Evolutionary conservation across 1,140 invertebrate species (phyloP), one percentile per base, ranked within the genome.

Genomic region (Heliconius hermathena): DNA sequence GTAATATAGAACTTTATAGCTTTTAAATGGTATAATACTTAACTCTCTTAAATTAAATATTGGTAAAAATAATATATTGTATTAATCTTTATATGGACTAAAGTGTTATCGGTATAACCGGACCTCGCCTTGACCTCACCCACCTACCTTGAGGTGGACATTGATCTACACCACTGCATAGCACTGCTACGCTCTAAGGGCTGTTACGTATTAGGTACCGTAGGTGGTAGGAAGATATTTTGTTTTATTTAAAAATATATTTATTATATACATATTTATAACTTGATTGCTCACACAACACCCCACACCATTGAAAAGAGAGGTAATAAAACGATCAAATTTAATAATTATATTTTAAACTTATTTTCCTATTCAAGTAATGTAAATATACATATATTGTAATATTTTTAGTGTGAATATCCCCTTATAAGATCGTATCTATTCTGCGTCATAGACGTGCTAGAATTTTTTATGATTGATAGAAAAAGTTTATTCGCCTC

Each of bases 121-220:
- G 73, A 75, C 75, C 13, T 78, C 49, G 54, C 81, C 81, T 80
- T 80, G 81, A 82, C 81, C 81, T 49, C 72, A 52, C 60, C 11
- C 13, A 11, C 41, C 41, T 13, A 13, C 41, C 41, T 16, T 1
- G 11, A 46, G 38, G 66, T 60, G 80, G 74, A 76, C 81, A 70
- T 81, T 78, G 78, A 82, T 80, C 76, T 73, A 80, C 41, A 76
- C 36, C 73, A 76, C 74, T 60, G 78, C 78, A 80, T 57, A 76
- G 73, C 41, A 20, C 54, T 75, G 54, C 22, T 38, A 71, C 52
- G 54, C n/a, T 76, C 60, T 76, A 70, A 76, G 74, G 54, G 54
- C 74, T 66, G 57, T 22, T 29, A 76, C 60, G n/a, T 16, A 66
- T 26, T 66, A 26, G 11, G 57, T 13, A 16, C 57, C 22, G 2